Evolutionary conservation across 2,113 vertebrate species (phyloP).

Genomic region (Marcusenius ussheri): DNA sequence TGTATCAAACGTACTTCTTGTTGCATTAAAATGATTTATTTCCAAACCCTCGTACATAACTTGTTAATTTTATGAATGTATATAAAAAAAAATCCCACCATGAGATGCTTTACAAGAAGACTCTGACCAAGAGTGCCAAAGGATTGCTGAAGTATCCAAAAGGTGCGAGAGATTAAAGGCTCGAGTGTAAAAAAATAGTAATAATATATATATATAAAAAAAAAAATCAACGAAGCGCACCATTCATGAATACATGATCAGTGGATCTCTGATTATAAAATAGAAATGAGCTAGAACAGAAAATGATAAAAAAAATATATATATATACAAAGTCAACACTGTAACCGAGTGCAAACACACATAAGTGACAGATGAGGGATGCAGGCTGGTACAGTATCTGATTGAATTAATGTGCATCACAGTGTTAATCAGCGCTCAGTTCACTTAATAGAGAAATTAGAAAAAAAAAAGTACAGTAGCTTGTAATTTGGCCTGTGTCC

Average conservation of each 20-base stretch:
- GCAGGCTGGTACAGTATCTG: background rate
- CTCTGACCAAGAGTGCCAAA: background rate
- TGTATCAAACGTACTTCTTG: background rate
- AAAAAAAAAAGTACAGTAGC: constrained; percentile 5
- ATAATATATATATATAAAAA: background rate
- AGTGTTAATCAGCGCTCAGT: background rate
- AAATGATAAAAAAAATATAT: background rate
- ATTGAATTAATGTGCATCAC: background rate
- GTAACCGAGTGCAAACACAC: background rate
- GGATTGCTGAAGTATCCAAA: background rate
- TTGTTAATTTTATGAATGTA: background rate
- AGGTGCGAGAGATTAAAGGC: background rate
- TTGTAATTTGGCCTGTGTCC: background rate
- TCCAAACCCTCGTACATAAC: background rate
- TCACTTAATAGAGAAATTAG: background rate
- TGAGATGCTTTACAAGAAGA: background rate
- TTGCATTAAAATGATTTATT: background rate
- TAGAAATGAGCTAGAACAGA: background rate
- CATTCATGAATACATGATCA: background rate
- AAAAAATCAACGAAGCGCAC: background rate
- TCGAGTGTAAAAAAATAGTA: background rate
- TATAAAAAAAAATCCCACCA: background rate
- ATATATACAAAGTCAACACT: background rate
- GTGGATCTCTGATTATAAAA: background rate
- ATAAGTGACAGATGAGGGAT: background rate